A percentile compares a stretch with the other conserved stretches of the same genome.
phyloP scores from a whole-genome alignment of 92 coral and sea anemone genomes.

The Epizoanthus fatuus region DNA sequence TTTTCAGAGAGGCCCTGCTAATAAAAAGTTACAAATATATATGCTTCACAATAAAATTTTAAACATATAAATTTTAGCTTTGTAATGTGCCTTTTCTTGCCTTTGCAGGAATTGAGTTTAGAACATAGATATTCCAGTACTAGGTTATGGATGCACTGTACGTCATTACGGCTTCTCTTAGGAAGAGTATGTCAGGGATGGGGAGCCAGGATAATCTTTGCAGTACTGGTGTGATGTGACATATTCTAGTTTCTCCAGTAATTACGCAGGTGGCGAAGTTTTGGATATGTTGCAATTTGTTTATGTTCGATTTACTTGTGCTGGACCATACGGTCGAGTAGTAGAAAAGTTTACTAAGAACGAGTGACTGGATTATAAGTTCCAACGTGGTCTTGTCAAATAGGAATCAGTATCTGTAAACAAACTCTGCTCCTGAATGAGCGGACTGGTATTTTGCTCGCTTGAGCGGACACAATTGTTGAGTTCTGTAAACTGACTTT shows the following conservation, averaged over 20 bases:
- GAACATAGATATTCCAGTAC: not conserved
- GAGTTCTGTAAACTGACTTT: no score
- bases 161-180: not conserved
- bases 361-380: not conserved
- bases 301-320: not conserved
- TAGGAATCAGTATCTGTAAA: not conserved
- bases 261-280: not conserved
- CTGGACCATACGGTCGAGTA: not conserved
- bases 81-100: no score
- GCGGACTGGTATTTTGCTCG: no score
- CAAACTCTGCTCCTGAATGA: no score
- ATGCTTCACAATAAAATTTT: no score
- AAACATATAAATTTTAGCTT: no score
- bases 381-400: not conserved
- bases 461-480: no score
- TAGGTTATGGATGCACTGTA: not conserved
- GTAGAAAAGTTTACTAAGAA: conserved; percentile 3
- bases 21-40: no score
- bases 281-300: not conserved
- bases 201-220: not conserved
- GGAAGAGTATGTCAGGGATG: not conserved
- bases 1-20: no score
- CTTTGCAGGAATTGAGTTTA: no score
- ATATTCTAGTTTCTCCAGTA: not conserved
- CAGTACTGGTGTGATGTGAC: not conserved